phyloP scores from a whole-genome alignment of 2,888 invertebrate species.

The Galeopsomyia nigrocyanea region DNA sequence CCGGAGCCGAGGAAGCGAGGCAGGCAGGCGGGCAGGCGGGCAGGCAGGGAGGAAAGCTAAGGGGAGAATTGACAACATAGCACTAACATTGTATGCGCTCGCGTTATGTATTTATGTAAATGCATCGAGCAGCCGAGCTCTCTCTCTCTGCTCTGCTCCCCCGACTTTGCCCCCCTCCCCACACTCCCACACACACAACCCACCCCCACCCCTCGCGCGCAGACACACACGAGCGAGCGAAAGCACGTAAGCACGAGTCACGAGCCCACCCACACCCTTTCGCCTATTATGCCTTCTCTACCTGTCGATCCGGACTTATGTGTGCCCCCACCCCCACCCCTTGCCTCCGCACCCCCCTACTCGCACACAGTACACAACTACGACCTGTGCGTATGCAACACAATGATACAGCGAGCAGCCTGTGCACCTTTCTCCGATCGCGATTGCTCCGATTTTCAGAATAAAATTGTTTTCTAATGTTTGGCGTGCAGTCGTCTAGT shows the following conservation, averaged over 20 bases:
- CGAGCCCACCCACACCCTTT: background rate
- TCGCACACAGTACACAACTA: too few species aligned
- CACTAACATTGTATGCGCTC: constrained; percentile 68
- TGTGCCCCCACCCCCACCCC: background rate
- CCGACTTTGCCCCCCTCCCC: constrained; percentile 51
- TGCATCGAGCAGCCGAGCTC: constrained; percentile 57
- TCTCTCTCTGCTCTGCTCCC: constrained; percentile 40
- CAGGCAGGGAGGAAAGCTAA: constrained; percentile 43
- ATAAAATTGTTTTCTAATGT: too few species aligned
- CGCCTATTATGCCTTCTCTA: constrained; percentile 29
- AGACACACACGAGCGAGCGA: too few species aligned
- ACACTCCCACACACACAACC: constrained; percentile 16
- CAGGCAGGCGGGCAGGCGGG: background rate
- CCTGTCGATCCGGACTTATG: constrained; percentile 31
- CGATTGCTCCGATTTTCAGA: too few species aligned
- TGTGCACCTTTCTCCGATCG: too few species aligned
- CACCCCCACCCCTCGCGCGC: constrained; percentile 4
- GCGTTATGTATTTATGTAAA: constrained; percentile 70
- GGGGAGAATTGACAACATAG: constrained; percentile 69
- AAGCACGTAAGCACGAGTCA: too few species aligned
- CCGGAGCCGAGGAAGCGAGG: constrained; percentile 39
- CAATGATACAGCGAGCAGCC: too few species aligned
- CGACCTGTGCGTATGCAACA: too few species aligned
- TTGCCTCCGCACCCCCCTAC: too few species aligned
- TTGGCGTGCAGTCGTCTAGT: too few species aligned